phyloP scores from a whole-genome alignment of 2,797 vertebrate genomes.

The Dromococcyx pavoninus region DNA sequence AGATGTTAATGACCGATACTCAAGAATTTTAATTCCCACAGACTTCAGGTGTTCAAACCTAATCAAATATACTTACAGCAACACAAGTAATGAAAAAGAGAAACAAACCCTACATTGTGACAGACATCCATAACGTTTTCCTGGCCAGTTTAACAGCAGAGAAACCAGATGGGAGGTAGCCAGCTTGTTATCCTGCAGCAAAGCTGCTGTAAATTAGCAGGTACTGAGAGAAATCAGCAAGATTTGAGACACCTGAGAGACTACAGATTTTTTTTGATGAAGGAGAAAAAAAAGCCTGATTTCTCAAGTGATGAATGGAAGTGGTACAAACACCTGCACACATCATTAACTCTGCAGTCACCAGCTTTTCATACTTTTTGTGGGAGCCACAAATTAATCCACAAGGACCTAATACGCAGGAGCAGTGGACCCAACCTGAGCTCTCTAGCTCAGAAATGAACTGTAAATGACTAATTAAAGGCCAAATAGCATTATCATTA shows the following conservation, averaged over 20 bases:
- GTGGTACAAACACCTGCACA: background rate
- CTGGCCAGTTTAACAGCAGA: slow-evolving; percentile 2
- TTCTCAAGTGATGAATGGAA: slow-evolving; percentile 5
- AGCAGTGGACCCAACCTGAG: background rate
- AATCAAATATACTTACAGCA: background rate
- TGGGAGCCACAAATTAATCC: slow-evolving; percentile 40
- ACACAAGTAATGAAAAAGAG: background rate
- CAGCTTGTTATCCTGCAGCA: slow-evolving; percentile 28
- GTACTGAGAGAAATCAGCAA: slow-evolving; percentile 3
- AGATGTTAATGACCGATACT: slow-evolving; percentile 7
- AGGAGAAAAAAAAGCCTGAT: background rate
- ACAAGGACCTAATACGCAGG: background rate
- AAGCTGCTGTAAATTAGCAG: background rate
- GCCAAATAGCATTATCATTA: background rate
- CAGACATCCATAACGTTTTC: background rate
- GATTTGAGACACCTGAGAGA: slow-evolving; percentile 3
- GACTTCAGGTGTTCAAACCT: background rate
- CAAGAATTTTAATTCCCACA: background rate
- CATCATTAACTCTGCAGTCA: background rate
- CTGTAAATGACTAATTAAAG: slow-evolving; percentile 26
- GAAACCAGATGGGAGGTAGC: background rate
- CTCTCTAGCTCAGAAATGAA: background rate
- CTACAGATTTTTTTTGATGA: background rate
- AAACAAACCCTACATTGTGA: background rate
- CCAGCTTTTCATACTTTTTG: background rate